phyloP scores from a whole-genome alignment of 2,113 vertebrate species.

The Ibidorhyncha struthersii region DNA sequence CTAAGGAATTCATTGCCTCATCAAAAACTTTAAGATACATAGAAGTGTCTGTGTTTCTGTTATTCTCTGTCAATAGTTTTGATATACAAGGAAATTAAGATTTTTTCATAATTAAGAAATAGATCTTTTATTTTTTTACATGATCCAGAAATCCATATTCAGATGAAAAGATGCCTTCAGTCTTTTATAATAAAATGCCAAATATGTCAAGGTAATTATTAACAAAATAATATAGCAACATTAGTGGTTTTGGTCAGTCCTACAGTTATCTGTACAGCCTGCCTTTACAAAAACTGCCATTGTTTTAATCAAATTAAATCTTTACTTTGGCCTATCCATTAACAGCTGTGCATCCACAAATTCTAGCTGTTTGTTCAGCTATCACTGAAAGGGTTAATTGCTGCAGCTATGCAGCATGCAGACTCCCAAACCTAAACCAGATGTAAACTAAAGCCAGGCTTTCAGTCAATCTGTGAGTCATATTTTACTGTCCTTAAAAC shows the following conservation, averaged over 20 bases:
- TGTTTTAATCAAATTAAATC: background rate
- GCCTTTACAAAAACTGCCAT: background rate
- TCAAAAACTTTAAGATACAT: background rate
- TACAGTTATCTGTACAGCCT: background rate
- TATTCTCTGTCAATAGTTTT: background rate
- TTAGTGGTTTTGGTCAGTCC: background rate
- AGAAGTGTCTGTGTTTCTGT: background rate
- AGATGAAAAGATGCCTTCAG: background rate
- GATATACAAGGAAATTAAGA: background rate
- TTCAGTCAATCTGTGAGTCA: conserved; percentile 71
- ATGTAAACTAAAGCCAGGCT: conserved; percentile 72
- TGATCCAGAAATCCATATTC: background rate
- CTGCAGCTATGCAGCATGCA: conserved; percentile 36
- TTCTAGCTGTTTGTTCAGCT: conserved; percentile 14
- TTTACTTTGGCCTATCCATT: background rate
- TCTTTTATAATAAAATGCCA: background rate
- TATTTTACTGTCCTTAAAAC: conserved; percentile 71
- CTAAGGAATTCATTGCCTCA: background rate
- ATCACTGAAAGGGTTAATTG: conserved; percentile 64
- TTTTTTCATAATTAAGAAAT: background rate
- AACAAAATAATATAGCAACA: background rate
- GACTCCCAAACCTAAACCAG: conserved; percentile 74
- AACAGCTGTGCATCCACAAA: background rate
- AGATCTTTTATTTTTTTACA: background rate
- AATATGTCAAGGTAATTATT: background rate